A percentile compares a stretch with the other conserved stretches of the same genome.
phyloP scores from a whole-genome alignment of 2,888 invertebrate genomes.

The Rhagonycha lutea region DNA sequence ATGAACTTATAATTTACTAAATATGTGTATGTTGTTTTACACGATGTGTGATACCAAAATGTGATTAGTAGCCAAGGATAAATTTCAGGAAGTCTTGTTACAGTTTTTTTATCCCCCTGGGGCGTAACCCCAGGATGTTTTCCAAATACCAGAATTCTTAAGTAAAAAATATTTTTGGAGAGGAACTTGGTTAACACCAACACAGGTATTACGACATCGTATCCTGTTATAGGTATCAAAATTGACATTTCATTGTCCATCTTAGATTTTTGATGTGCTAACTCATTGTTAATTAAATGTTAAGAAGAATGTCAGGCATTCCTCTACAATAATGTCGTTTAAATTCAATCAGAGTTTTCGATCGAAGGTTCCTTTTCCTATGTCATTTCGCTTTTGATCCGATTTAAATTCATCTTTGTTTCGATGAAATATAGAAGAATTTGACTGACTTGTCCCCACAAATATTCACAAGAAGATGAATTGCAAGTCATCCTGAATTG shows the following conservation, averaged over 20 bases:
- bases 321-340: not conserved
- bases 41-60: not conserved
- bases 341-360: not conserved
- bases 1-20: conserved; percentile 12
- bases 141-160: not conserved
- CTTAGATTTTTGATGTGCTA: not conserved
- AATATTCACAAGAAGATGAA: too few relatives aligned
- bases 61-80: not conserved
- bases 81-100: not conserved
- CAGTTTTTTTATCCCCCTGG: not conserved
- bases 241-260: not conserved
- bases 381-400: not conserved
- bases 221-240: not conserved
- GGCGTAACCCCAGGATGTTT: not conserved
- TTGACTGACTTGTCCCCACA: too few relatives aligned
- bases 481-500: not conserved
- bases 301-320: not conserved
- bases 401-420: not conserved
- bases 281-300: not conserved
- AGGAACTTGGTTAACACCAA: not conserved
- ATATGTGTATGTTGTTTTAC: not conserved
- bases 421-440: too few relatives aligned
- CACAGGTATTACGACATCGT: not conserved
- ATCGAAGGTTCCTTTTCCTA: not conserved
- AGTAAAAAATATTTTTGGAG: not conserved